phyloP scores from a whole-genome alignment of 1,140 invertebrate species.

The Parasteatoda tepidariorum region DNA sequence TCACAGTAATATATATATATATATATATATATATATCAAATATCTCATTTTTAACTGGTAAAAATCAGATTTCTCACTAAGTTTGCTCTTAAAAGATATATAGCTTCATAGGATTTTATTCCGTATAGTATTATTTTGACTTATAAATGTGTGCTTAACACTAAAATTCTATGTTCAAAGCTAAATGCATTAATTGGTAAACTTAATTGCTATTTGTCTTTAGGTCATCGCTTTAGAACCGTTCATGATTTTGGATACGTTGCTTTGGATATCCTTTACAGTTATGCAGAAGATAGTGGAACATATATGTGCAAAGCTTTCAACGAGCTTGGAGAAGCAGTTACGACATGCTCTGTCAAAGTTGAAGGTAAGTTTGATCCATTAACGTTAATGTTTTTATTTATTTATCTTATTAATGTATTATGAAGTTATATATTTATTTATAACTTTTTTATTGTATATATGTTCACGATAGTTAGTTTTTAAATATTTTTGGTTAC shows the following conservation, averaged over 20 bases:
- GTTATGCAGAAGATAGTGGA: slow-evolving; percentile 69
- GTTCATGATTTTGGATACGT: slow-evolving; percentile 70
- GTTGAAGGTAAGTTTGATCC: slow-evolving; percentile 77
- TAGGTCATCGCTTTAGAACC: slow-evolving; percentile 79
- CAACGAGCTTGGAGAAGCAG: slow-evolving; percentile 77
- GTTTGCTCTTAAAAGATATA: no score
- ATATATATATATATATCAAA: no score
- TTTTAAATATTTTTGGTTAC: not conserved
- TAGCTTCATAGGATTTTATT: no score
- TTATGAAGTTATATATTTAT: not conserved
- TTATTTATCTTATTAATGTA: not conserved
- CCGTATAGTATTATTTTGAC: no score
- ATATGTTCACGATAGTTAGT: not conserved
- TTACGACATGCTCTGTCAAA: slow-evolving; percentile 88
- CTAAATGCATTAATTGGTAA: no score
- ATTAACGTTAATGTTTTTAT: not conserved
- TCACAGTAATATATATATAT: no score
- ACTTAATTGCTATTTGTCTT: not conserved
- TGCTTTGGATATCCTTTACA: slow-evolving; percentile 72
- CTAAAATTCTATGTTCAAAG: no score
- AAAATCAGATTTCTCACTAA: no score
- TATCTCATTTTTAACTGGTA: no score
- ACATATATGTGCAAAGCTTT: slow-evolving; percentile 81
- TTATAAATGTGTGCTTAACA: no score
- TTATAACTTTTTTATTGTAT: not conserved